Conservation (phyloP, 1,140 invertebrate species). For the Cylas formicarius region DNA sequence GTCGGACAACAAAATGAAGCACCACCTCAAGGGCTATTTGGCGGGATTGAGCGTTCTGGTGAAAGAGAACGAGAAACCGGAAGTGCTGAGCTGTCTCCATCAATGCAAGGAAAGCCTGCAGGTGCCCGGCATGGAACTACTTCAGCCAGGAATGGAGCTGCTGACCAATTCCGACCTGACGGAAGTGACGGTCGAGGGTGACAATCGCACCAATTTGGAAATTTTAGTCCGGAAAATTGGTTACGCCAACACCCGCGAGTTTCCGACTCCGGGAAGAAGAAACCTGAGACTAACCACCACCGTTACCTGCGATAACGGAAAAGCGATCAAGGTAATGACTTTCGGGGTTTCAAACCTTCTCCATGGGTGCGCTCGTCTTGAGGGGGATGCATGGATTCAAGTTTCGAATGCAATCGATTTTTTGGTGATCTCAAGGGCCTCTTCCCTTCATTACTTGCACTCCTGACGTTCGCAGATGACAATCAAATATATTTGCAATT, state of each 20-base stretch:
- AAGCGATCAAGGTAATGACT: slow-evolving; percentile 51
- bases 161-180: slow-evolving; percentile 72
- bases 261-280: slow-evolving; percentile 85
- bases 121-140: slow-evolving; percentile 67
- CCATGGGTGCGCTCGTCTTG: too few species aligned
- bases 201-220: slow-evolving; percentile 84
- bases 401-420: too few species aligned
- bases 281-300: slow-evolving; percentile 78
- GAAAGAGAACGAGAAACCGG: slow-evolving; percentile 68
- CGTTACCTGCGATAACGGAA: slow-evolving; percentile 66
- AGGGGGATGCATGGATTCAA: too few species aligned
- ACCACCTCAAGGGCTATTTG: slow-evolving; percentile 80
- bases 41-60: slow-evolving; percentile 79
- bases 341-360: neutral
- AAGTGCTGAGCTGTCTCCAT: slow-evolving; percentile 76
- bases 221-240: slow-evolving; percentile 78
- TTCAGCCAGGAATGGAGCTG: slow-evolving; percentile 68
- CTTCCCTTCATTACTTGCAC: too few species aligned
- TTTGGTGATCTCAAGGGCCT: too few species aligned
- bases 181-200: slow-evolving; percentile 84
- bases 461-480: too few species aligned
- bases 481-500: too few species aligned
- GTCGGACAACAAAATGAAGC: slow-evolving; percentile 78
- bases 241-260: slow-evolving; percentile 83
- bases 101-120: slow-evolving; percentile 76